phyloP scores from a whole-genome alignment of 2,113 vertebrate species.

The Anolis sagrei region DNA sequence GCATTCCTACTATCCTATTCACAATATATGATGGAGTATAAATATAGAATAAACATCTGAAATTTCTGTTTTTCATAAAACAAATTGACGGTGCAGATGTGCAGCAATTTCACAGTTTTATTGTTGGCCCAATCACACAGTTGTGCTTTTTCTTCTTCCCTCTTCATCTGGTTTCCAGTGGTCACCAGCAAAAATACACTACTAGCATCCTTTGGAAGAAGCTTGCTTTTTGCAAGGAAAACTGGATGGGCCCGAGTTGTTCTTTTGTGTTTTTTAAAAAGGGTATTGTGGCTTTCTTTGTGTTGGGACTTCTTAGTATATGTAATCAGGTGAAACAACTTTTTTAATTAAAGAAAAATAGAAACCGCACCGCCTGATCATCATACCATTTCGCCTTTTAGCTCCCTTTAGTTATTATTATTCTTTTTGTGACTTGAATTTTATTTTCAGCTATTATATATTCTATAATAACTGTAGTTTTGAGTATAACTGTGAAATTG shows the following conservation, averaged over 20 bases:
- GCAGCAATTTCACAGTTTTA: constrained; percentile 56
- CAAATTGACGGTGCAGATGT: constrained; percentile 41
- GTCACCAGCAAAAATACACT: constrained; percentile 41
- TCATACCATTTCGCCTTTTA: constrained; percentile 80
- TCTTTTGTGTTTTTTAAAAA: background rate
- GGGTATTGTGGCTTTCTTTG: background rate
- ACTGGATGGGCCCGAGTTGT: constrained; percentile 32
- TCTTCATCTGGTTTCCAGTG: constrained; percentile 32
- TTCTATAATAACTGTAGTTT: constrained; percentile 86
- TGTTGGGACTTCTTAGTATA: constrained; percentile 35
- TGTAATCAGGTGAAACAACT: constrained; percentile 58
- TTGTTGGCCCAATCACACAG: background rate
- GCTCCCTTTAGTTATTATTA: constrained; percentile 73
- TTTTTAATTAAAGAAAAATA: constrained; percentile 56
- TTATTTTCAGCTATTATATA: constrained; percentile 81
- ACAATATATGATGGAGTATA: constrained; percentile 65
- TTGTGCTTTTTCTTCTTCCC: constrained; percentile 40
- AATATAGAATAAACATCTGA: constrained; percentile 53
- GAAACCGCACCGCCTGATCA: constrained; percentile 75
- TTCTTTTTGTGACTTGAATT: constrained; percentile 92
- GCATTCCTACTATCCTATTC: constrained; percentile 68
- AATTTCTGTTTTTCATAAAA: constrained; percentile 53
- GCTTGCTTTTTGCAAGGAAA: constrained; percentile 55
- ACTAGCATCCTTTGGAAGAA: constrained; percentile 64
- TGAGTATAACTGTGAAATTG: constrained; percentile 95